phyloP scores from a whole-genome alignment of 2,113 vertebrate species.

The Pomatorhinus ruficollis region DNA sequence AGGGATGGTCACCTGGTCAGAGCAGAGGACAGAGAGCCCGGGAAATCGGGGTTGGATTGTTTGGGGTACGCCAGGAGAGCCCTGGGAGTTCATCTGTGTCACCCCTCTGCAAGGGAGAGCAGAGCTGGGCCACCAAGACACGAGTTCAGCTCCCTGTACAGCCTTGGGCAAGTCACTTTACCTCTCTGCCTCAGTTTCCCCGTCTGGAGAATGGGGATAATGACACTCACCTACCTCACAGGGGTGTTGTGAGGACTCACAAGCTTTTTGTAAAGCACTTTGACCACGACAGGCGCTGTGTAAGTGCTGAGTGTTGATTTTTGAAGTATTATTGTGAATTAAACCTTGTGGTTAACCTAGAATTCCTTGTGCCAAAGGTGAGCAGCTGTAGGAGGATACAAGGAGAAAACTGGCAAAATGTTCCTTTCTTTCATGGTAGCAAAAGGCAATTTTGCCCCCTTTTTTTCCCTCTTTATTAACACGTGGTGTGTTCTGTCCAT shows the following conservation, averaged over 20 bases:
- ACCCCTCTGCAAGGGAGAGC: not conserved
- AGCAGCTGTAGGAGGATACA: not conserved
- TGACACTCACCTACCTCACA: slow-evolving; percentile 67
- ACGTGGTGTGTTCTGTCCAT: not conserved
- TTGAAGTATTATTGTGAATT: slow-evolving; percentile 38
- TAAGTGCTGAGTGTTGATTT: slow-evolving; percentile 44
- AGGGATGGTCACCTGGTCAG: not conserved
- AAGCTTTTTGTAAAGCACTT: slow-evolving; percentile 62
- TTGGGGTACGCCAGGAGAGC: not conserved
- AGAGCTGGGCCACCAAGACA: not conserved
- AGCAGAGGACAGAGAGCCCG: not conserved
- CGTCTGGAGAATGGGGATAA: slow-evolving; percentile 47
- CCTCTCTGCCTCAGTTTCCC: slow-evolving; percentile 65
- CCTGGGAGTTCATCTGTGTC: not conserved
- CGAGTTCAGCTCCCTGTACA: not conserved
- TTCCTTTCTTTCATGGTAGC: not conserved
- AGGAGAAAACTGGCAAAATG: not conserved
- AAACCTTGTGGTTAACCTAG: not conserved
- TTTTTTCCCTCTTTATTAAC: not conserved
- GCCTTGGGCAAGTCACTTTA: slow-evolving; percentile 30
- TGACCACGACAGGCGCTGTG: slow-evolving; percentile 21
- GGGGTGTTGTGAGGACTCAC: slow-evolving; percentile 66
- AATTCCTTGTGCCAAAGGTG: slow-evolving; percentile 64
- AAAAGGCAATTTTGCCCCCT: not conserved
- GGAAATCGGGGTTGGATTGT: not conserved